Evolutionary conservation across 2,888 invertebrate species (phyloP), one percentile per base, ranked within the genome.

Genomic region (Cosmia pyralina): DNA sequence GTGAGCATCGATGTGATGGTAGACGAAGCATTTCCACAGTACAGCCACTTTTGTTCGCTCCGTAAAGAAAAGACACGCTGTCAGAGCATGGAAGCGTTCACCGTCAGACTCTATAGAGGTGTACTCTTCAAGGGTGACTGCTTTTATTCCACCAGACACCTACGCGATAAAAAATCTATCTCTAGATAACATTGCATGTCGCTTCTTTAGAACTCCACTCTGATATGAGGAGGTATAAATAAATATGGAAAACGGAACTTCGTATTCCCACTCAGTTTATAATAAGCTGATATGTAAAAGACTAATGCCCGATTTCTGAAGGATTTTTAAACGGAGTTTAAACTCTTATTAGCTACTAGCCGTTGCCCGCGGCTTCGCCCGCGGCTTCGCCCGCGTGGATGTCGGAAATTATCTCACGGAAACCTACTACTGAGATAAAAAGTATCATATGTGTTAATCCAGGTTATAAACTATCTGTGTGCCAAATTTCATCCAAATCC

Each of bases 51-150:
- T 92, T 91, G 90, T 92, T 85, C 74, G 72, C 72, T 69, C 71
- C 79, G 87, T 86, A 91, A 89, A 91, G 90, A 89, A 90, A 85
- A 85, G 83, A 81, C 75, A 75, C 79, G 66, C 83, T 84, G 82
- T 82, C 87, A 87, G 64, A 63, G 72, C 69, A 67, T 82, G 72
- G 80, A 85, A 83, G 77, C 44, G 75, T 70, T 77, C 59, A 60
- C 69, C 66, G 64, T 50, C 70, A 55, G 67, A 52, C 55, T 73
- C 79, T 79, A 80, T 79, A 81, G 77, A 85, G 62, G 57, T 75
- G 73, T 67, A 62, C 81, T 80, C 81, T 85, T 81, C 75, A 79
- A 79, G 81, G 77, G 55, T 78, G 80, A 62, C 75, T 72, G 76
- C 66, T 71, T 76, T 83, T 79, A 82, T 84, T 64, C 80, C 44